A percentile compares a stretch with the other conserved stretches of the same genome.
Evolutionary conservation across 2,888 invertebrate species (phyloP).

Genomic region (Rhopalosiphum nymphaeae): DNA sequence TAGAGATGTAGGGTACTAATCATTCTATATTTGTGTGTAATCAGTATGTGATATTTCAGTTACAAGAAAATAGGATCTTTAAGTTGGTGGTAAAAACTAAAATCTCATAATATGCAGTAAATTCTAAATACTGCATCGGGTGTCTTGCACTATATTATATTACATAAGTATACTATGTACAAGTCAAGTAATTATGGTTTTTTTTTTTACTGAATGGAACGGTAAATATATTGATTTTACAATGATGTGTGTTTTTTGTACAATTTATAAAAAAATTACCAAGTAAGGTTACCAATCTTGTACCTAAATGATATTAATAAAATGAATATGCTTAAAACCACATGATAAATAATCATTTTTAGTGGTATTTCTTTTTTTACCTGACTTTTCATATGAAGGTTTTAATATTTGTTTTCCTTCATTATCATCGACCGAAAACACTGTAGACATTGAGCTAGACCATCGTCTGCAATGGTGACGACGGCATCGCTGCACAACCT

Average conservation of each 20-base stretch:
- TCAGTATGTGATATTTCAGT: background rate
- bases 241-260: background rate
- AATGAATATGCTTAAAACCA: background rate
- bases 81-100: background rate
- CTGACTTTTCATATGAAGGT: constrained; percentile 57
- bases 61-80: background rate
- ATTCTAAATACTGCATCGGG: background rate
- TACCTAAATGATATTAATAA: no score
- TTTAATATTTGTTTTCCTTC: constrained; percentile 25
- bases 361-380: constrained; percentile 18
- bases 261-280: background rate
- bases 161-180: background rate
- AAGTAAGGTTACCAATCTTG: no score
- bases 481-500: constrained; percentile 50
- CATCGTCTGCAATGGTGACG: constrained; percentile 54
- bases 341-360: background rate
- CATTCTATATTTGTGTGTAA: background rate
- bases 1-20: background rate
- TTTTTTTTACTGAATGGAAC: background rate
- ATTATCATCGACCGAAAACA: background rate
- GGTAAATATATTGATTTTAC: no score
- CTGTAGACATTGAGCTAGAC: constrained; percentile 41
- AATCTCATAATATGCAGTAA: background rate
- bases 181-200: background rate
- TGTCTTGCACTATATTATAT: background rate